Evolutionary conservation across 2,888 invertebrate genomes (phyloP).

Genomic region (Cerceris rybyensis): DNA sequence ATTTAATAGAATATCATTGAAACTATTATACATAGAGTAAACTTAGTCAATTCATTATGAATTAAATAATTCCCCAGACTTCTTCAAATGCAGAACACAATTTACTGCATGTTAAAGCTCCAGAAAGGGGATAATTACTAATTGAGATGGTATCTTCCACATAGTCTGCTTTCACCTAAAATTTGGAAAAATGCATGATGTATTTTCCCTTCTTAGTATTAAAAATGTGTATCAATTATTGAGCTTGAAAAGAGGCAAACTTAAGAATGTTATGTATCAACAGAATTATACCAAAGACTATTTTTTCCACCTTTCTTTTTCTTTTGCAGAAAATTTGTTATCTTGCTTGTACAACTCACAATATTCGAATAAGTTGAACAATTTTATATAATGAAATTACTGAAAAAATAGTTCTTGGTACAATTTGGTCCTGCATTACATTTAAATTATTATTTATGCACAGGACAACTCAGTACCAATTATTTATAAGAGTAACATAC

Average conservation of each 20-base stretch:
- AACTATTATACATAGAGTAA: background rate
- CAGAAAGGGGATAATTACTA: slow-evolving; percentile 98
- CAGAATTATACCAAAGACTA: too few relatives aligned
- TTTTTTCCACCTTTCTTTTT: too few relatives aligned
- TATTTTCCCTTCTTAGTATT: too few relatives aligned
- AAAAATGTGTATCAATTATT: too few relatives aligned
- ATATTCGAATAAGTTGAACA: too few relatives aligned
- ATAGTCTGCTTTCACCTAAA: slow-evolving; percentile 89
- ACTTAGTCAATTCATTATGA: background rate
- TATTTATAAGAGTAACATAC: slow-evolving; percentile 83
- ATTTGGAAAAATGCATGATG: slow-evolving; percentile 26
- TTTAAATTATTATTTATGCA: background rate
- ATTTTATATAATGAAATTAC: too few relatives aligned
- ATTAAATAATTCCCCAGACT: slow-evolving; percentile 88
- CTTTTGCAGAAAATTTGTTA: too few relatives aligned
- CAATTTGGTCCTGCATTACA: too few relatives aligned
- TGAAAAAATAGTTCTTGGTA: too few relatives aligned
- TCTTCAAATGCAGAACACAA: slow-evolving; percentile 97
- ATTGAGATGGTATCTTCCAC: slow-evolving; percentile 95
- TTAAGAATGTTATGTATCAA: too few relatives aligned
- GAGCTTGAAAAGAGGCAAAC: too few relatives aligned
- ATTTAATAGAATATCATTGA: slow-evolving; percentile 7
- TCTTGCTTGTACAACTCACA: too few relatives aligned
- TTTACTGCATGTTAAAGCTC: slow-evolving; percentile 97
- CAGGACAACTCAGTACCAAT: background rate